phyloP scores from a whole-genome alignment of 2,888 invertebrate genomes.

The Cylindroiulus punctatus region DNA sequence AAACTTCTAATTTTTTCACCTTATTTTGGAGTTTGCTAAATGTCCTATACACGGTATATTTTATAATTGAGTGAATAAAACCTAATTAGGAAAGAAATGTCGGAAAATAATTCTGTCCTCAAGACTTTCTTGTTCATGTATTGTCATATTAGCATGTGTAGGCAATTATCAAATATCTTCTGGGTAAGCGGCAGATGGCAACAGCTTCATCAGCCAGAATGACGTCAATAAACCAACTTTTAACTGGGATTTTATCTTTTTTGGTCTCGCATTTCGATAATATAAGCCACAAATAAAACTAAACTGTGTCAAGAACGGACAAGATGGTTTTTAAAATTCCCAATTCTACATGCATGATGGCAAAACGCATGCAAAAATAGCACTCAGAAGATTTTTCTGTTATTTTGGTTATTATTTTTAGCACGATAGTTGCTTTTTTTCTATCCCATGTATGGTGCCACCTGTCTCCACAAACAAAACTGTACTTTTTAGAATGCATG shows the following conservation, averaged over 20 bases:
- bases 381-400: not conserved
- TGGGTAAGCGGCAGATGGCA: not conserved
- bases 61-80: too few relatives aligned
- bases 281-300: not conserved
- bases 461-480: not conserved
- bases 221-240: not conserved
- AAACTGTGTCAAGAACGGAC: constrained; percentile 34
- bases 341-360: not conserved
- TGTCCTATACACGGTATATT: too few relatives aligned
- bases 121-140: too few relatives aligned
- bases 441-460: not conserved
- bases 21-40: too few relatives aligned
- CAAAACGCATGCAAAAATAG: constrained; percentile 19
- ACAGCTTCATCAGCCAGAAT: not conserved
- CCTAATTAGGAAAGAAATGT: too few relatives aligned
- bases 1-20: too few relatives aligned
- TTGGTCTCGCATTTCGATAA: not conserved
- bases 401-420: not conserved
- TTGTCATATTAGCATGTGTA: too few relatives aligned
- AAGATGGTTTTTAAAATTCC: not conserved
- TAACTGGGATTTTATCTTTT: not conserved
- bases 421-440: not conserved
- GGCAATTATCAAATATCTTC: not conserved
- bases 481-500: not conserved
- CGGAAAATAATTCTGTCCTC: too few relatives aligned